These are phyloP conservation scores for Mnemiopsis leidyi DNA, from an alignment of 37 sponge, comb jelly and placozoan species.

Conservation along the genomic window DNA sequence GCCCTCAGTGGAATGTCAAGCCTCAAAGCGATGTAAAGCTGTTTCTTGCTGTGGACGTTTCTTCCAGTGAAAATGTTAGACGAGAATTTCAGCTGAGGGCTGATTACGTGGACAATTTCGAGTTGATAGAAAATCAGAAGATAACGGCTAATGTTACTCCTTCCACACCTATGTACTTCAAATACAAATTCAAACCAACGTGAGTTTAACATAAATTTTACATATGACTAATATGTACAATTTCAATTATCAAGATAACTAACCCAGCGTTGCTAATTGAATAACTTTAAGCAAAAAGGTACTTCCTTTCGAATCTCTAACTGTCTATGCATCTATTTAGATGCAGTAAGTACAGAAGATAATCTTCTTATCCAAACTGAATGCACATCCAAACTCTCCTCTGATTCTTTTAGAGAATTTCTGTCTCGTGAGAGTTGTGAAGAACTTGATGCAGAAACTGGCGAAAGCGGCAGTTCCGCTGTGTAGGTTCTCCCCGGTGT, in stretches of 20 bases:
- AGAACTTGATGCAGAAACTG: neutral
- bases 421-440: neutral
- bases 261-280: too few species aligned
- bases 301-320: too few species aligned
- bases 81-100: conserved; percentile 52
- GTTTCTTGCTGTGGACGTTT: conserved; percentile 35
- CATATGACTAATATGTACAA: too few species aligned
- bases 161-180: conserved; percentile 57
- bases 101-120: conserved; percentile 50
- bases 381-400: neutral
- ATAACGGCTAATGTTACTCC: conserved; percentile 56
- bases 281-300: too few species aligned
- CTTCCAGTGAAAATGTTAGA: conserved; percentile 39
- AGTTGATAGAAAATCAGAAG: conserved; percentile 29
- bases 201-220: neutral
- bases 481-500: neutral
- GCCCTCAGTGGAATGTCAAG: conserved; percentile 38
- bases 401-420: neutral
- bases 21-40: neutral
- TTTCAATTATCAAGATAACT: too few species aligned
- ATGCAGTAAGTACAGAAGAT: neutral
- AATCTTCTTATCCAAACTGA: neutral
- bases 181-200: conserved; percentile 45
- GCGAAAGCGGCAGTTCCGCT: neutral
- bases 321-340: neutral